phyloP scores from a whole-genome alignment of 1,140 invertebrate genomes.

The Drosophila kanapiae region DNA sequence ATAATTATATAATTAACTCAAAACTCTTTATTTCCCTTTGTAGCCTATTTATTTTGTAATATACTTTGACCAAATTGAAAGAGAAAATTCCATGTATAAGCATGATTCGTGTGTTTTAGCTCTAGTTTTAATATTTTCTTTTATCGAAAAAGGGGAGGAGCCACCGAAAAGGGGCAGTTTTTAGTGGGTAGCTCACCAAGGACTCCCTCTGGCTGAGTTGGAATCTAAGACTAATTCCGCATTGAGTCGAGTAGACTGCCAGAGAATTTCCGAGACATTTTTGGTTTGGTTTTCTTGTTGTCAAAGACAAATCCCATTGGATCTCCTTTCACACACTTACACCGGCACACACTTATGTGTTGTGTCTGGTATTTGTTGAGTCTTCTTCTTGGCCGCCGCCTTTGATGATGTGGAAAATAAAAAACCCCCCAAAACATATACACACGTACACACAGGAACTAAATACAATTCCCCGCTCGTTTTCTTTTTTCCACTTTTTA shows the following conservation, averaged over 20 bases:
- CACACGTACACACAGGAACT: neutral
- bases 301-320: slow-evolving; percentile 47
- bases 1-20: no score
- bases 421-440: neutral
- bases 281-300: slow-evolving; percentile 22
- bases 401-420: slow-evolving; percentile 42
- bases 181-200: slow-evolving; percentile 14
- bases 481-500: slow-evolving; percentile 12
- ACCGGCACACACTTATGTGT: neutral
- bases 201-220: slow-evolving; percentile 34
- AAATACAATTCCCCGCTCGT: neutral
- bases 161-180: slow-evolving; percentile 9
- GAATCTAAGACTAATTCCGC: slow-evolving; percentile 44
- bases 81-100: neutral
- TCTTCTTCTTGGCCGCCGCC: slow-evolving; percentile 17
- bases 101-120: neutral
- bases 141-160: slow-evolving; percentile 13
- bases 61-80: neutral
- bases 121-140: neutral
- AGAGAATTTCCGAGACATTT: slow-evolving; percentile 17
- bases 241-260: slow-evolving; percentile 17
- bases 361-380: slow-evolving; percentile 42
- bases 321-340: slow-evolving; percentile 34
- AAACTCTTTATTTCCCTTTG: neutral
- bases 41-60: neutral